Evolutionary conservation across 2,113 vertebrate species (phyloP).

Genomic region (Apaloderma vittatum): DNA sequence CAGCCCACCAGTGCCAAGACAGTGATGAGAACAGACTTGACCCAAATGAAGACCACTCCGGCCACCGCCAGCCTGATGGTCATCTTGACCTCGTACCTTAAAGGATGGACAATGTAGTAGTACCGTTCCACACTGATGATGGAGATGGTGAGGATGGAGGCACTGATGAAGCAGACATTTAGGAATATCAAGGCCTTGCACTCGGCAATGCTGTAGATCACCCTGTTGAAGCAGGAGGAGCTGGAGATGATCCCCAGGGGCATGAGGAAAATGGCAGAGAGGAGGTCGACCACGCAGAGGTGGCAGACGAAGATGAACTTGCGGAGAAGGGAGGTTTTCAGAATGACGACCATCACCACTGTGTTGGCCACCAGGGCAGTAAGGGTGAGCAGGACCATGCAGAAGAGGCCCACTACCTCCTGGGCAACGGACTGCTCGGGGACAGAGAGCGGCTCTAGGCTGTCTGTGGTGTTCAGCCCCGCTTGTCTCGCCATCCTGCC

Average conservation of each 20-base stretch:
- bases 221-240: constrained; percentile 84
- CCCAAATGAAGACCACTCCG: constrained; percentile 85
- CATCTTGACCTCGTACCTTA: constrained; percentile 91
- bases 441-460: constrained; percentile 57
- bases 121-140: constrained; percentile 93
- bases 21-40: constrained; percentile 82
- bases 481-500: constrained; percentile 50
- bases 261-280: constrained; percentile 91
- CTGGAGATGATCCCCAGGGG: constrained; percentile 90
- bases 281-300: constrained; percentile 90
- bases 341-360: constrained; percentile 85
- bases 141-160: constrained; percentile 91
- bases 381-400: constrained; percentile 88
- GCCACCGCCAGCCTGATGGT: constrained; percentile 83
- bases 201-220: constrained; percentile 84
- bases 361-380: constrained; percentile 88
- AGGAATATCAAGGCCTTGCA: constrained; percentile 89
- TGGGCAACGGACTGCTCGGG: constrained; percentile 67
- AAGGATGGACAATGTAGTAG: constrained; percentile 92
- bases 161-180: constrained; percentile 88
- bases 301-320: constrained; percentile 92
- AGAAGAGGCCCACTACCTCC: constrained; percentile 83
- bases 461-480: constrained; percentile 62
- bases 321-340: constrained; percentile 88
- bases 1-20: constrained; percentile 83